Percentiles rank a stretch among this genome's conserved stretches.
These are phyloP conservation scores for Morelia viridis DNA, from an alignment of 2,797 vertebrate genomes.

Conservation along the genomic window DNA sequence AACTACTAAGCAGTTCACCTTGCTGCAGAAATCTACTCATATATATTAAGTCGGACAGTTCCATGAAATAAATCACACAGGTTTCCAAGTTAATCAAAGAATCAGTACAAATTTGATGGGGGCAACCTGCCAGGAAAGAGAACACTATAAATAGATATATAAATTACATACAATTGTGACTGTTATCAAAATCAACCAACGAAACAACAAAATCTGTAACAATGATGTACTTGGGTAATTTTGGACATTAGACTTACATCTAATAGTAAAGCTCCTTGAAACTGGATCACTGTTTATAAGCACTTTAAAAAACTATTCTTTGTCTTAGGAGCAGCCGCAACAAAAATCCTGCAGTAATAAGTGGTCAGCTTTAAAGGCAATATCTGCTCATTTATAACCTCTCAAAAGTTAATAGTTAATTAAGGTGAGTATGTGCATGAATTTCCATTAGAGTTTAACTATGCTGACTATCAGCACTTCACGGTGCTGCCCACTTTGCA, in stretches of 20 bases:
- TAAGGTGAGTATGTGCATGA: background rate
- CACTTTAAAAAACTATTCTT: background rate
- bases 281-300: background rate
- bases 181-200: background rate
- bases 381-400: background rate
- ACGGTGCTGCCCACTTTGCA: background rate
- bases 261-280: background rate
- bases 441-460: background rate
- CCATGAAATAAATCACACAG: slow-evolving; percentile 2
- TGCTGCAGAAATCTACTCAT: slow-evolving; percentile 26
- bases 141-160: slow-evolving; percentile 34
- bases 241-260: background rate
- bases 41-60: background rate
- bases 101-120: background rate
- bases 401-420: background rate
- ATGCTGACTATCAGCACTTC: background rate
- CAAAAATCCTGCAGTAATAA: background rate
- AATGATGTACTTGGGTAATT: background rate
- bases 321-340: background rate
- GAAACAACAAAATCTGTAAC: background rate
- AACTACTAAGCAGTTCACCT: background rate
- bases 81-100: slow-evolving; percentile 18
- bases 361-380: background rate
- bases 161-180: slow-evolving; percentile 18
- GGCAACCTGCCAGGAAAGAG: slow-evolving; percentile 36